These are phyloP conservation scores for Clamator glandarius DNA, from an alignment of 2,797 vertebrate species.

Conservation along the genomic window DNA sequence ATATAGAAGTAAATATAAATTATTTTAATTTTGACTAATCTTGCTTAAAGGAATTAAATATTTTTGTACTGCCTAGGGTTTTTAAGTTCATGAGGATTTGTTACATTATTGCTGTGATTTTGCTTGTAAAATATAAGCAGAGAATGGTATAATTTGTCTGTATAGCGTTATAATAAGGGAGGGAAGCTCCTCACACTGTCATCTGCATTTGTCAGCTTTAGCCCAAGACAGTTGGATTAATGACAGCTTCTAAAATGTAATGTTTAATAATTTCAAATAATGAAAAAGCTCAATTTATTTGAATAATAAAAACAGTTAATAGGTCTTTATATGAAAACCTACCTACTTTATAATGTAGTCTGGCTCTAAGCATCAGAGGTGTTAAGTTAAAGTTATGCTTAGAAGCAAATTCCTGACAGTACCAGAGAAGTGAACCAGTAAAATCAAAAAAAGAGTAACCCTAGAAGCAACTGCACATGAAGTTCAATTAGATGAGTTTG, in stretches of 20 bases:
- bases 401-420: background rate
- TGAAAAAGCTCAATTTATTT: background rate
- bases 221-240: background rate
- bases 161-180: background rate
- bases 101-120: background rate
- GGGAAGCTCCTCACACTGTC: background rate
- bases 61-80: background rate
- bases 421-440: background rate
- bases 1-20: background rate
- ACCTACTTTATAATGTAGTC: background rate
- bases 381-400: background rate
- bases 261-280: background rate
- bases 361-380: background rate
- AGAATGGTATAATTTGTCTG: background rate
- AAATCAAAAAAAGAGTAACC: background rate
- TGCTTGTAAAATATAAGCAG: background rate
- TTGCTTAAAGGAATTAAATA: conserved; percentile 9
- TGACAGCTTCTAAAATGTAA: background rate
- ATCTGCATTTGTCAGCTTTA: background rate
- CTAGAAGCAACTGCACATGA: background rate
- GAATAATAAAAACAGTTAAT: background rate
- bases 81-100: background rate
- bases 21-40: background rate
- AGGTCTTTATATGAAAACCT: background rate
- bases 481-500: background rate